phyloP scores from a whole-genome alignment of 1,140 invertebrate genomes.

The Halesus radiatus region DNA sequence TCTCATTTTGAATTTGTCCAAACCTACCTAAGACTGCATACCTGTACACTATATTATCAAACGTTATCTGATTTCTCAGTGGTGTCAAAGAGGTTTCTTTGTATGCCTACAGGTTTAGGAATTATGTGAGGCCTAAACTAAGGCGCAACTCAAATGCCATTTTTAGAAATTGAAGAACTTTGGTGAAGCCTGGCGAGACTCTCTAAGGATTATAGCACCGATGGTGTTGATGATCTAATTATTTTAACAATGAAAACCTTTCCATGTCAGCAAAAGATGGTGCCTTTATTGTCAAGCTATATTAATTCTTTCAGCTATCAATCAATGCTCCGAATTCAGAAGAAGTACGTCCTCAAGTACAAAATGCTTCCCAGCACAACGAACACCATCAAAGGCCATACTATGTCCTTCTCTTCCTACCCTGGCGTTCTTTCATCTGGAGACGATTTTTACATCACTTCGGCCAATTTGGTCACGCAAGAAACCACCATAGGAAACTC shows the following conservation, averaged over 20 bases:
- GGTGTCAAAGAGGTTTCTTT: not conserved
- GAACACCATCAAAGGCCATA: conserved; percentile 66
- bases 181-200: not conserved
- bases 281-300: not conserved
- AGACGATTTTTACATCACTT: conserved; percentile 81
- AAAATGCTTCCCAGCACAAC: conserved; percentile 53
- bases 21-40: not conserved
- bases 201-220: not conserved
- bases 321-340: conserved; percentile 77
- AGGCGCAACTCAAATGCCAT: too few relatives aligned
- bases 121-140: too few relatives aligned
- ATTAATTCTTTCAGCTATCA: conserved; percentile 64
- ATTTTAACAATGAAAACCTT: not conserved
- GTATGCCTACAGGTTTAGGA: not conserved
- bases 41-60: not conserved
- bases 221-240: not conserved
- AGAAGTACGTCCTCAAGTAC: conserved; percentile 75
- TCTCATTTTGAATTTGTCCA: not conserved
- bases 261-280: too few relatives aligned
- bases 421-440: conserved; percentile 74
- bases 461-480: conserved; percentile 75
- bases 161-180: not conserved
- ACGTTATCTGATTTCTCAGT: not conserved
- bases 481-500: conserved; percentile 84
- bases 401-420: conserved; percentile 77